Evolutionary conservation across 1,140 invertebrate species (phyloP).

Genomic region (Brachionus asplanchnoidis): DNA sequence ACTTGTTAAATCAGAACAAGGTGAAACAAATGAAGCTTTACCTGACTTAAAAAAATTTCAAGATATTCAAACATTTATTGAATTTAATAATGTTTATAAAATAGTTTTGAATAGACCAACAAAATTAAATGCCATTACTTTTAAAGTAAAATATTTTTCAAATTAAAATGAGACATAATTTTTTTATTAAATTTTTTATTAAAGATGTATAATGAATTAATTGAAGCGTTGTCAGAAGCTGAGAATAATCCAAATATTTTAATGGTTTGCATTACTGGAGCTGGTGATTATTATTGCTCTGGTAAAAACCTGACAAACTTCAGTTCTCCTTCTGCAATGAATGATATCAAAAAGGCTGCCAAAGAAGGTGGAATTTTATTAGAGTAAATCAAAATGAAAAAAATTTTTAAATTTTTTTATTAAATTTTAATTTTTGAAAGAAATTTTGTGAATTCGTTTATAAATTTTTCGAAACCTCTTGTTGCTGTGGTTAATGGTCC

Average conservation of each 20-base stretch:
- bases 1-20: neutral
- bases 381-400: conserved; percentile 47
- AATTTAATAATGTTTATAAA: conserved; percentile 30
- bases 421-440: conserved; percentile 52
- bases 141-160: neutral
- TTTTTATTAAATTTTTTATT: neutral
- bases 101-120: conserved; percentile 34
- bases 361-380: conserved; percentile 30
- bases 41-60: neutral
- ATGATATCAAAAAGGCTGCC: conserved; percentile 6
- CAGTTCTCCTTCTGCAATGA: conserved; percentile 45
- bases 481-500: conserved; percentile 85
- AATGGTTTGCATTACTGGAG: conserved; percentile 62
- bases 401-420: neutral
- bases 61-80: conserved; percentile 26
- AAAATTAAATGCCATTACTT: conserved; percentile 57
- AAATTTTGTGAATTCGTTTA: conserved; percentile 71
- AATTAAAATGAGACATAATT: neutral
- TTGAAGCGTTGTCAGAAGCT: conserved; percentile 13
- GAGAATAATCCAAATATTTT: conserved; percentile 21
- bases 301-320: conserved; percentile 76
- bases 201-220: conserved; percentile 33
- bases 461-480: conserved; percentile 80
- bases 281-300: conserved; percentile 73
- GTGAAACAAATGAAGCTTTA: neutral